phyloP scores from a whole-genome alignment of 2,888 invertebrate species.

The Diabrotica balteata region DNA sequence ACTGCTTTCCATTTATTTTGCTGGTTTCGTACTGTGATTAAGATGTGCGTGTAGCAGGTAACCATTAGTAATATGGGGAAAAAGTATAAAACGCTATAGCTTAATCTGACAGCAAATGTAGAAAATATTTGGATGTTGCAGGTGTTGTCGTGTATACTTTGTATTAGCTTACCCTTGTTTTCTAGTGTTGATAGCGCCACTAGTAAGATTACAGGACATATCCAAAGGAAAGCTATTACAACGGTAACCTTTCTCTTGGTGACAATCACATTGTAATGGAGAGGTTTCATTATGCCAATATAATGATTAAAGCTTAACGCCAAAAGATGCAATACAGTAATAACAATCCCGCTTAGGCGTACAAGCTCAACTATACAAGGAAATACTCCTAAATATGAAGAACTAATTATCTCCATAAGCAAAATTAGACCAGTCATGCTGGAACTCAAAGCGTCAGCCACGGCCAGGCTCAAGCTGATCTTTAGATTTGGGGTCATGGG shows the following conservation, averaged over 20 bases:
- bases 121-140: constrained; percentile 35
- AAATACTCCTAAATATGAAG: constrained; percentile 32
- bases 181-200: constrained; percentile 62
- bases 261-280: constrained; percentile 69
- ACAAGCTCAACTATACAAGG: constrained; percentile 57
- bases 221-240: constrained; percentile 65
- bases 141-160: constrained; percentile 39
- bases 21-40: constrained; percentile 65
- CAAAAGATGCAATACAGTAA: constrained; percentile 69
- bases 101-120: constrained; percentile 60
- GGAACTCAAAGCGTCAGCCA: constrained; percentile 67
- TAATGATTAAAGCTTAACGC: constrained; percentile 73
- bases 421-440: constrained; percentile 59
- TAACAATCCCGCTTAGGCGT: constrained; percentile 67
- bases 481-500: constrained; percentile 67
- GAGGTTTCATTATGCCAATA: constrained; percentile 67
- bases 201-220: constrained; percentile 57
- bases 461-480: constrained; percentile 67
- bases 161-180: constrained; percentile 59
- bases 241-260: constrained; percentile 63
- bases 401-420: constrained; percentile 25
- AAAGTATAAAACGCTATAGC: constrained; percentile 65
- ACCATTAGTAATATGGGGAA: constrained; percentile 67
- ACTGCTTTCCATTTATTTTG: constrained; percentile 61
- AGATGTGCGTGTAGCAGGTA: constrained; percentile 68